Evolutionary conservation across 2,888 invertebrate species (phyloP), one percentile per base, ranked within the genome.

Genomic region (Leptinotarsa haldemani): DNA sequence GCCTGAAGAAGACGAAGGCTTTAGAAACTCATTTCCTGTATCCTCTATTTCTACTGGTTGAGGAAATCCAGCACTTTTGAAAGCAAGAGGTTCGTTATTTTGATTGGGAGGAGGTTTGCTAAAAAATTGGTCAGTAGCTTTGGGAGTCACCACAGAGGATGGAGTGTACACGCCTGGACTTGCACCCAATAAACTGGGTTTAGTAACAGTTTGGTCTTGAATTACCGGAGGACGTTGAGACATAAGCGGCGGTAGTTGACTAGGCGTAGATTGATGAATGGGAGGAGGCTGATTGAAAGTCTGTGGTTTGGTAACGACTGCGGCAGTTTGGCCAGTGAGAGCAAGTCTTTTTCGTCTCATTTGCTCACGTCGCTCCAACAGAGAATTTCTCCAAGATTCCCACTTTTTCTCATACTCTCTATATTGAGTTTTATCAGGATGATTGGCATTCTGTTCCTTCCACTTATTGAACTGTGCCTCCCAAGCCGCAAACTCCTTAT

Each of bases 381-480:
- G 88, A 83, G 95, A 94, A 79, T 92, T 91, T 20, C 95, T 90
- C 89, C 95, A 96, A 52, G 93, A 91, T 84, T 95, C 94, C 92
- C 97, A 97, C 86, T 95, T 96, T 69, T 93, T 91, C 87, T 97
- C 95, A 87, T 97, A 97, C 82, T 95, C 93, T 81, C 90, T 90
- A 84, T 95, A 95, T 80, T 95, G 94, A 87, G 93, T 92, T 87
- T 94, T 95, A 86, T 97, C 96, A 0, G 97, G 97, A 88, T 97
- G 97, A 86, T 95, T 94, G 50, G 93, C 93, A 88, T 97, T 97
- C 83, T 96, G 95, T 77, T 92, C 92, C 85, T 95, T 95, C 97
- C 97, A 97, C 82, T 94, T 94, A 82, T 94, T 93, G 86, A 97
- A 97, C 86, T 97, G 95, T 80, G 94, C 92, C 87, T 97, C 96